Base-by-base conservation (phyloP, 2,797 vertebrate species). In the Pseudotriccus pelzelni region DNA sequence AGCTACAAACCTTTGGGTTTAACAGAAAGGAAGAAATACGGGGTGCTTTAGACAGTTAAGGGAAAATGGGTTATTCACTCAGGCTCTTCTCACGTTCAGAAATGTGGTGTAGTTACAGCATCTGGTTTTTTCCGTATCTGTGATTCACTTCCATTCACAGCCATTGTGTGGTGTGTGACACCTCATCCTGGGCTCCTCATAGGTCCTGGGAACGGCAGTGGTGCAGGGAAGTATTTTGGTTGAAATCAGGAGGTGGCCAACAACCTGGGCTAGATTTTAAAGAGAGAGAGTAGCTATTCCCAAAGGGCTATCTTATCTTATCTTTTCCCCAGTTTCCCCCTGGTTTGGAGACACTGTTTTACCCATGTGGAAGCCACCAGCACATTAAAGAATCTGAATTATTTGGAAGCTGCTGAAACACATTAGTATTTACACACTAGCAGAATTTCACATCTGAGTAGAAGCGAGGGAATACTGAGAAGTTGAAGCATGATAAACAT, bases 391-490 rank as follows among this genome's bases (percentile, higher is more conserved):
- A 79, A 74, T 82, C 50, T 82, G 55, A 79, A 62, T 91, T 70
- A 81, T 87, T 88, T 90, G 84, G 69, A 91, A 91, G 77, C 75
- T 89, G 79, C 81, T 89, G 95, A 96, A 96, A 73, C 34, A 30
- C 79, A 73, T 91, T 86, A 89, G 79, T 87, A 87, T 96, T 87
- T 91, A 75, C 34, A 63, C 70, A 67, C 24, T 6, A 59, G 76
- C 64, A 78, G 76, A 91, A 81, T 92, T 96, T 84, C 55, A 79
- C 47, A 59, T 96, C 62, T 78, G 78, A 84, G 70, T 43, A 91
- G 92, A 93, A 94, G 73, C 59, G 4, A 86, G 94, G 96, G 96
- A 95, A 95, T 96, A 94, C 85, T 95, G 96, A 69, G 73, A 94
- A 94, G 66, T 60, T 91, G 92, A 89, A 93, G 94, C 92, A 84